Conservation (phyloP, 1,140 invertebrate genomes). For the Ylistrum balloti region DNA sequence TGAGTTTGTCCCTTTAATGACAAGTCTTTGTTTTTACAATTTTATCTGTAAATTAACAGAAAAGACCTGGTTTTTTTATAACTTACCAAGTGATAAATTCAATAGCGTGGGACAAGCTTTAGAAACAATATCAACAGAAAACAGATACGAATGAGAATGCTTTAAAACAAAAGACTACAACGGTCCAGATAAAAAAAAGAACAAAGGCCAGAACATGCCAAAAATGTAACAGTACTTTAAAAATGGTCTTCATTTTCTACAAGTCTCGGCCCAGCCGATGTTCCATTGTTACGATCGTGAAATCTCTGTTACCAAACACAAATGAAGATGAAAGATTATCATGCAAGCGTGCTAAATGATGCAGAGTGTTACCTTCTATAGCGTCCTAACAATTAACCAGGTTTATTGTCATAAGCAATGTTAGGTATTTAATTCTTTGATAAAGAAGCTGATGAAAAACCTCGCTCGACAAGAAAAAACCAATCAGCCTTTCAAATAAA, state of each 20-base stretch:
- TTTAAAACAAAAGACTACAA: neutral
- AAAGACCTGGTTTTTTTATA: constrained; percentile 11
- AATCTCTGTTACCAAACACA: constrained; percentile 38
- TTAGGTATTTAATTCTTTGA: constrained; percentile 34
- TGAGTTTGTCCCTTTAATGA: constrained; percentile 8
- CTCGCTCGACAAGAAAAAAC: constrained; percentile 28
- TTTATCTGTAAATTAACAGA: neutral
- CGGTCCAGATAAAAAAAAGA: neutral
- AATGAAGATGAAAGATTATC: constrained; percentile 35
- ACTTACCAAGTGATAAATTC: constrained; percentile 27
- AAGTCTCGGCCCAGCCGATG: neutral
- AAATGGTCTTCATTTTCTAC: constrained; percentile 23
- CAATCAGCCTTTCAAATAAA: constrained; percentile 32
- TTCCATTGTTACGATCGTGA: neutral
- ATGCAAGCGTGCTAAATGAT: neutral
- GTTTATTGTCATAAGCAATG: constrained; percentile 28
- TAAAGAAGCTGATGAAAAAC: constrained; percentile 27
- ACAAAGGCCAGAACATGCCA: neutral
- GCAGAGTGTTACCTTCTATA: constrained; percentile 1
- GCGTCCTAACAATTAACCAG: neutral
- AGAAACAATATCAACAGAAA: neutral
- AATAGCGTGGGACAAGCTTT: constrained; percentile 38
- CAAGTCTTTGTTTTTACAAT: neutral
- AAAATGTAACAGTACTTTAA: constrained; percentile 16
- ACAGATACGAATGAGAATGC: constrained; percentile 7